Base-by-base conservation (phyloP, 2,113 vertebrate species). In the Gallinago media region DNA sequence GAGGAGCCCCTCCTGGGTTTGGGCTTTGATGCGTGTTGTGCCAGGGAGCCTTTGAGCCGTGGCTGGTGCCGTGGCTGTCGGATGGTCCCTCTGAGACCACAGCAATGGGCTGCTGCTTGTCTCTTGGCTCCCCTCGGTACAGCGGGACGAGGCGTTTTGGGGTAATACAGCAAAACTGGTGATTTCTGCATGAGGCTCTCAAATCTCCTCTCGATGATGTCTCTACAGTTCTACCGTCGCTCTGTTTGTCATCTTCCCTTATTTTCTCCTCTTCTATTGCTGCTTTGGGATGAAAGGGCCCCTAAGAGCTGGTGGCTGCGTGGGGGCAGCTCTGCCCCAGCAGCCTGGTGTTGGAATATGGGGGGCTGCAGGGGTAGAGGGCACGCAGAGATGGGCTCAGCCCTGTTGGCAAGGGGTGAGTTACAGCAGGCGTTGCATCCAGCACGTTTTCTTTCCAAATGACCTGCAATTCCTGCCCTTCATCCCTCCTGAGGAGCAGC, bases 241-340 rank as follows among this genome's bases (percentile, higher is more conserved):
- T 70, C 56, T 44, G 18, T 9, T 47, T 34, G 4, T 55, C 40
- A 31, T 40, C 9, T 13, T 19, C n/a, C n/a, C 49, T 56, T 15
- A 8, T 29, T 38, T 63, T 26, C 20, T 25, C 31, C 7, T 12
- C 8, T 49, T 7, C 52, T 36, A 1, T 12, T 2, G 2, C 67
- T 61, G 7, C 3, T 47, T 34, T 18, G 73, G 82, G 40, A 13
- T 23, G 26, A 9, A 65, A 50, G n/a, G 27, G 29, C 13, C 47
- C 25, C 5, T 0, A 5, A 7, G 36, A 29, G 34, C 46, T 8
- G 38, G 2, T 10, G 59, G 49, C 1, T 29, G n/a, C 0, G 0
- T 1, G 47, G 67, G 70, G 23, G 19, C 47, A 31, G 50, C 67
- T 21, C 38, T 15, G 62, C 62, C 42, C 32, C 40, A 7, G 65